Evolutionary conservation across 1,140 invertebrate genomes (phyloP).

Genomic region (Heliconius congener): DNA sequence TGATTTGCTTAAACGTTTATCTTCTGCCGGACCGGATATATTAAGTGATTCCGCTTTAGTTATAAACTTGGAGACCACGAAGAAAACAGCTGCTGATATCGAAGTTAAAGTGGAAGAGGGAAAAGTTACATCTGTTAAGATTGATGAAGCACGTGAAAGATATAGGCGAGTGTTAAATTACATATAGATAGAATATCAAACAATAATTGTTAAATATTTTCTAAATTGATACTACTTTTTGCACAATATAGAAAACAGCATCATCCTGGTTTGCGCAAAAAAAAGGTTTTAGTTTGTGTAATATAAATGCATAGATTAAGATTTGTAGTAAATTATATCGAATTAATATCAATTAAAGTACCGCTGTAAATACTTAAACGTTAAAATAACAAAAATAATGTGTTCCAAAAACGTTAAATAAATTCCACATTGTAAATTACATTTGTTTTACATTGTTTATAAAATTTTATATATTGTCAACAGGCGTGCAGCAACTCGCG

Average conservation of each 20-base stretch:
- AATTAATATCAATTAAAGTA: too few relatives aligned
- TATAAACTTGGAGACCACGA: slow-evolving; percentile 96
- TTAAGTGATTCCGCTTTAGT: slow-evolving; percentile 94
- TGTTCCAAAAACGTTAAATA: not conserved
- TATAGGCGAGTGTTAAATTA: slow-evolving; percentile 82
- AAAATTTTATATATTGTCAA: not conserved
- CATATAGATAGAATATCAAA: not conserved
- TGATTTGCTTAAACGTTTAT: slow-evolving; percentile 91
- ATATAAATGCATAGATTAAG: too few relatives aligned
- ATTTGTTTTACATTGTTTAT: not conserved
- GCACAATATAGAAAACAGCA: too few relatives aligned
- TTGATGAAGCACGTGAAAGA: slow-evolving; percentile 94
- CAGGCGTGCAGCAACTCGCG: slow-evolving; percentile 90
- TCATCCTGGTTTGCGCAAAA: too few relatives aligned
- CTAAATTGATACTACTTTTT: too few relatives aligned
- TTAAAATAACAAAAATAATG: too few relatives aligned
- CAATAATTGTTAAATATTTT: too few relatives aligned
- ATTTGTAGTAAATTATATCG: too few relatives aligned
- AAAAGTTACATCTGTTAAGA: slow-evolving; percentile 91
- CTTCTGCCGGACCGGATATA: slow-evolving; percentile 94
- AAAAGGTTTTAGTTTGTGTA: too few relatives aligned
- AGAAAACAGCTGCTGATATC: slow-evolving; percentile 95
- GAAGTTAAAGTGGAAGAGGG: slow-evolving; percentile 92
- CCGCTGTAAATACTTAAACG: too few relatives aligned
- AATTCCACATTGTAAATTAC: not conserved